Percentiles rank a stretch among this genome's conserved stretches.
Conservation (phyloP, 1,140 invertebrate species). For the Frieseomelitta varia region DNA sequence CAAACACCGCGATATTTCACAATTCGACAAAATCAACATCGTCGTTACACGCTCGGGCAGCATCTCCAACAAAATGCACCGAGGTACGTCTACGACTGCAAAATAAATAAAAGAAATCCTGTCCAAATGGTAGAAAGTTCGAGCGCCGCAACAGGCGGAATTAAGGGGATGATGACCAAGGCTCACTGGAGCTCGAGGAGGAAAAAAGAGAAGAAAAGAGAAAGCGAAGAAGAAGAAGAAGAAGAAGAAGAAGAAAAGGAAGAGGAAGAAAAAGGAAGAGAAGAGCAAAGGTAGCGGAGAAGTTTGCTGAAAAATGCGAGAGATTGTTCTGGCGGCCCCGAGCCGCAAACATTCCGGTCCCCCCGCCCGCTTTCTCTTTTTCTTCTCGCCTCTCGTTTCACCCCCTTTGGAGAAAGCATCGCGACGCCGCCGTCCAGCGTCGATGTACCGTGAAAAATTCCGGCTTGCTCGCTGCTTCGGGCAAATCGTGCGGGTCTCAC, state of each 20-base stretch:
- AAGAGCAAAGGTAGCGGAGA: constrained; percentile 9
- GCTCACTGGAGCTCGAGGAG: background rate
- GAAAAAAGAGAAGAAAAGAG: background rate
- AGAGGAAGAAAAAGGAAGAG: background rate
- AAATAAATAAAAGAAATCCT: background rate
- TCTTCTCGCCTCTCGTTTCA: background rate
- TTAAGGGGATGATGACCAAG: background rate
- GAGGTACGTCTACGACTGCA: background rate
- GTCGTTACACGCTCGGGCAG: background rate
- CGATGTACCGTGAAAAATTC: constrained; percentile 37
- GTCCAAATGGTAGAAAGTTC: background rate
- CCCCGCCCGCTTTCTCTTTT: background rate
- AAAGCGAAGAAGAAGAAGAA: background rate
- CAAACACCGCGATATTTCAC: background rate
- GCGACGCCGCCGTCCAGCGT: constrained; percentile 11
- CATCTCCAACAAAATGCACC: background rate
- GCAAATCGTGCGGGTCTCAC: constrained; percentile 2
- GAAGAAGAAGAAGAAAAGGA: background rate
- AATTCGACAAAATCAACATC: background rate
- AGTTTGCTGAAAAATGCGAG: constrained; percentile 69
- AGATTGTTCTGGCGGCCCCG: constrained; percentile 62
- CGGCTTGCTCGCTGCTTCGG: background rate
- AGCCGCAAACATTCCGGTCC: constrained; percentile 59
- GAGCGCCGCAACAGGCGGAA: constrained; percentile 40
- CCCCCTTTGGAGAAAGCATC: background rate